Base-by-base conservation (phyloP, 2,888 invertebrate genomes). In the Sicus ferrugineus region DNA sequence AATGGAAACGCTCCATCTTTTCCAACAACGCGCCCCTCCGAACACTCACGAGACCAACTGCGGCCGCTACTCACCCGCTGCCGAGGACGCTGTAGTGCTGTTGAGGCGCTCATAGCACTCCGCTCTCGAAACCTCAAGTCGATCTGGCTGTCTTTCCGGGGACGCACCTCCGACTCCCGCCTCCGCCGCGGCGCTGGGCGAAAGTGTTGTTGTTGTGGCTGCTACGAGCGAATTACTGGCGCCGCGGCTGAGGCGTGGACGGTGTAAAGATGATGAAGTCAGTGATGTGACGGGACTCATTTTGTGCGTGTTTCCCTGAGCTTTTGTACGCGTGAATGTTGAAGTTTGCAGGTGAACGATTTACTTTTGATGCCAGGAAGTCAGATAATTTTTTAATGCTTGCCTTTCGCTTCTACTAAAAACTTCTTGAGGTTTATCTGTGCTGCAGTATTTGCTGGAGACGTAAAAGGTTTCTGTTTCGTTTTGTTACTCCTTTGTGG, bases 51-150 rank as follows among this genome's bases (percentile, higher is more conserved):
- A n/a, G n/a, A n/a, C n/a, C n/a, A 16, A 38, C 14, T 38, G 7
- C 14, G 38, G 7, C 14, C 9, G 4, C 64, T 54, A 72, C 78
- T 76, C 72, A 83, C 83, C 82, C 77, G 73, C 70, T 70, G 73
- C 61, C 23, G 65, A 67, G 54, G 66, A 74, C 63, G 76, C 74
- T 64, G 75, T 72, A 69, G 79, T 80, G 65, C 73, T 76, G 69
- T 82, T 84, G 54, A 84, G 76, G 64, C 77, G 80, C 62, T 78
- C 78, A 30, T 75, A 71, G 70, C 85, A 84, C 62, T 82, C 82
- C 2, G 72, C 74, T 58, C 77, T 75, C n/a, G 81, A 71, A 34
- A 77, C 76, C 70, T 79, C 82, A 42, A 81, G 73, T 7, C 73
- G 74, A 76, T 82, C 80, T 52, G 79, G 78, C n/a, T 75, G 76